phyloP scores from a whole-genome alignment of 2,113 vertebrate species.

The Oophaga pumilio region DNA sequence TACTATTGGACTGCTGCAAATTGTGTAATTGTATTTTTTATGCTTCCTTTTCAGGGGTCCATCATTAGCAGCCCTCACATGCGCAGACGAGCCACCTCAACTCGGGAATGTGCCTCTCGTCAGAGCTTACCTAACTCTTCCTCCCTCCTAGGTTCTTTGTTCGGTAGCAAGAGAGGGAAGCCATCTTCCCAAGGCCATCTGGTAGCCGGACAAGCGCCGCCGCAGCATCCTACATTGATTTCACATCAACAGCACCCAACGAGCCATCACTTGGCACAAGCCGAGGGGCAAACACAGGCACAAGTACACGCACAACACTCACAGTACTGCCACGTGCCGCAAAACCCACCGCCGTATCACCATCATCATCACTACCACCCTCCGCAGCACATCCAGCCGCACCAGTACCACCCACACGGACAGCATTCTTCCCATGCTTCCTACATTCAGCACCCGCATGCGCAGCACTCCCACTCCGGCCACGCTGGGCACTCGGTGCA shows the following conservation, averaged over 20 bases:
- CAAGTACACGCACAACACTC: constrained; percentile 77
- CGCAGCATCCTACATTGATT: constrained; percentile 77
- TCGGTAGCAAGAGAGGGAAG: constrained; percentile 87
- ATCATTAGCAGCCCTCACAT: constrained; percentile 98
- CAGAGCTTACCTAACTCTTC: constrained; percentile 90
- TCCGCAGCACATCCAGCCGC: constrained; percentile 79
- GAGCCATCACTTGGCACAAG: constrained; percentile 76
- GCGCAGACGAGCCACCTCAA: constrained; percentile 86
- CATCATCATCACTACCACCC: constrained; percentile 95
- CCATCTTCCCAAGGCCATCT: constrained; percentile 78
- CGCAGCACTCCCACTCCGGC: constrained; percentile 66
- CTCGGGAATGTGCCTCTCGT: constrained; percentile 90
- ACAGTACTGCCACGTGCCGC: constrained; percentile 86
- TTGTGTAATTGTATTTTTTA: constrained; percentile 77
- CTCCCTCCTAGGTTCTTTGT: constrained; percentile 91
- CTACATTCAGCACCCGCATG: constrained; percentile 68
- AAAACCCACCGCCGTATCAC: constrained; percentile 92
- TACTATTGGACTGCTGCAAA: constrained; percentile 65
- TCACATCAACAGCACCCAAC: constrained; percentile 73
- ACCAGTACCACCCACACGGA: constrained; percentile 77
- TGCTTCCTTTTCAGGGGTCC: constrained; percentile 92
- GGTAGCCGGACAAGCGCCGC: constrained; percentile 69
- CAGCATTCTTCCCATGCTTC: constrained; percentile 72
- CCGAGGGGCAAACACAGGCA: constrained; percentile 73
- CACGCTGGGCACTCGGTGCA: constrained; percentile 69